Conservation (phyloP, 2,113 vertebrate genomes). For the Myotis davidii region DNA sequence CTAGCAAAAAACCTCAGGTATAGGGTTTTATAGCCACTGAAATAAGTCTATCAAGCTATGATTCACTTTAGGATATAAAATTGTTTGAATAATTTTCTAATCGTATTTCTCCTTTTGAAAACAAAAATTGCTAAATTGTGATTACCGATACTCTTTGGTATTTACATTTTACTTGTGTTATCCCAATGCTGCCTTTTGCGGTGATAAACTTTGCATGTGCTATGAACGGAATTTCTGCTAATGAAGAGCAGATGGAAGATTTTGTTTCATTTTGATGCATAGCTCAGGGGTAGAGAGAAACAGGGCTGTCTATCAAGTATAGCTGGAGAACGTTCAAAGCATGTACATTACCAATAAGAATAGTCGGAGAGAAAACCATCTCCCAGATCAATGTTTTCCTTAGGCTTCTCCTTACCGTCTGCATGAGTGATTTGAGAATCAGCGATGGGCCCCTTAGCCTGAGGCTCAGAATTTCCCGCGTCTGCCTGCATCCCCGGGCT, state of each 20-base stretch:
- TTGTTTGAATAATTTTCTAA: not conserved
- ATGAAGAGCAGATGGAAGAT: not conserved
- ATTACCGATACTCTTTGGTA: not conserved
- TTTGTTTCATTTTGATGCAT: not conserved
- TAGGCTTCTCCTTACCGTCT: not conserved
- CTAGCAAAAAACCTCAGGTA: not conserved
- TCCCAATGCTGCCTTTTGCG: not conserved
- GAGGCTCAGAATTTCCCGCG: not conserved
- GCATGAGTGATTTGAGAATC: not conserved
- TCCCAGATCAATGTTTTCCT: not conserved
- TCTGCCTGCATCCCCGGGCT: not conserved
- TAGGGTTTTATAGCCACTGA: not conserved
- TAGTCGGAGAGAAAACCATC: not conserved
- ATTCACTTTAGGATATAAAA: slow-evolving; percentile 4
- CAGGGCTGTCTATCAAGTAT: not conserved
- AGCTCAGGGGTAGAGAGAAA: not conserved
- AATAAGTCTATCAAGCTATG: not conserved
- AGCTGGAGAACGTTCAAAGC: not conserved
- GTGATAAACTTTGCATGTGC: not conserved
- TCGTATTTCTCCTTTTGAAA: slow-evolving; percentile 3
- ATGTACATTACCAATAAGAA: not conserved
- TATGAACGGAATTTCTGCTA: not conserved
- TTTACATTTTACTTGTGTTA: slow-evolving; percentile 27
- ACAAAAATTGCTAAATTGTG: not conserved
- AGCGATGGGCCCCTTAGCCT: not conserved